Conservation (phyloP, 1,140 invertebrate species). For the Helicoverpa zea region DNA sequence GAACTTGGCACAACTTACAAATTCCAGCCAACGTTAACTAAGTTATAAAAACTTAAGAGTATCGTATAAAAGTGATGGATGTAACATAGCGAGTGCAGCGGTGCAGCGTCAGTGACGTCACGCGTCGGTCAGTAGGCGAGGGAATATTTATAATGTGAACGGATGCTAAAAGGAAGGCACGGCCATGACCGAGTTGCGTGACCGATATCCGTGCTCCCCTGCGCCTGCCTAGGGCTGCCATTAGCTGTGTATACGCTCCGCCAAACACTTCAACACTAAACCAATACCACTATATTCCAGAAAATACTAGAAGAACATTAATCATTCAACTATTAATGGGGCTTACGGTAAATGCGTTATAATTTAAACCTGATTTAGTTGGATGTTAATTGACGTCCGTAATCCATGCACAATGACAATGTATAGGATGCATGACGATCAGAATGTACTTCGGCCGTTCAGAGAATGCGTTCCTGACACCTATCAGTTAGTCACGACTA, state of each 20-base stretch:
- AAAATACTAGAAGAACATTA: not conserved
- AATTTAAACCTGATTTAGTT: not conserved
- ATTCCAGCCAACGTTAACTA: not conserved
- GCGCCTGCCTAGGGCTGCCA: constrained; percentile 38
- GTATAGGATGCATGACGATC: constrained; percentile 21
- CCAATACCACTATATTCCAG: not conserved
- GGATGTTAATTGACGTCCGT: constrained; percentile 5
- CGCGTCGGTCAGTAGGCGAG: constrained; percentile 36
- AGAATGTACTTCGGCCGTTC: too few species aligned
- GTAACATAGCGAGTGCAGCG: constrained; percentile 29
- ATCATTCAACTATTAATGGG: not conserved
- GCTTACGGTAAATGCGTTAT: not conserved
- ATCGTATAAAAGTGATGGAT: constrained; percentile 16
- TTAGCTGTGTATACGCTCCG: constrained; percentile 29
- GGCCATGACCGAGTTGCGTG: constrained; percentile 66
- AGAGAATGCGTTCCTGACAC: too few species aligned
- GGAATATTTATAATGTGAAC: constrained; percentile 56
- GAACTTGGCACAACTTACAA: constrained; percentile 26
- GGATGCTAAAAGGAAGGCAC: constrained; percentile 57
- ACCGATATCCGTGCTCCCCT: constrained; percentile 60
- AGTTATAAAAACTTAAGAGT: constrained; percentile 30
- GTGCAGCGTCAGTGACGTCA: constrained; percentile 29
- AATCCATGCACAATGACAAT: constrained; percentile 17
- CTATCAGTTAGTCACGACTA: too few species aligned
- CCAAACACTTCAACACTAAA: constrained; percentile 19